Percentiles rank a stretch among this genome's conserved stretches.
Conservation (phyloP, 2,113 vertebrate genomes). For the Parus major region DNA sequence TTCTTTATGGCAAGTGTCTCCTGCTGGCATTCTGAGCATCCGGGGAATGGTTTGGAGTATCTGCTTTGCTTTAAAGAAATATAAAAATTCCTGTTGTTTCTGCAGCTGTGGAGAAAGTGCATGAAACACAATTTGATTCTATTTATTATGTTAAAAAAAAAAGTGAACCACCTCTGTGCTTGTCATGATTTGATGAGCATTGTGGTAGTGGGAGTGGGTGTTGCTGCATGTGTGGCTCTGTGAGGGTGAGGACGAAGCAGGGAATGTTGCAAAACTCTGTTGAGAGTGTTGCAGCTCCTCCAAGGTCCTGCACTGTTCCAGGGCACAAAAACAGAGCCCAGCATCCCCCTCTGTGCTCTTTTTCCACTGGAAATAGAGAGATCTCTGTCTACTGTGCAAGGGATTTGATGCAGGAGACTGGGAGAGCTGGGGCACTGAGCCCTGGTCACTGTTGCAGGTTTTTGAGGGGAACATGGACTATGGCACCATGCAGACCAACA, state of each 20-base stretch:
- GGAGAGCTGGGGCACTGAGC: neutral
- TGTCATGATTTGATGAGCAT: neutral
- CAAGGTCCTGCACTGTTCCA: neutral
- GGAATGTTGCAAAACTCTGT: neutral
- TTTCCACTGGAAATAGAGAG: neutral
- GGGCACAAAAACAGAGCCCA: neutral
- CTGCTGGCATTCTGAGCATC: neutral
- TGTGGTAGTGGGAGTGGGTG: neutral
- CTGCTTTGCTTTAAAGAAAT: neutral
- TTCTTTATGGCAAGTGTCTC: neutral
- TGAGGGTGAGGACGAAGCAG: neutral
- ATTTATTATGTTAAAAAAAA: neutral
- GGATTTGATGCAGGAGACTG: neutral
- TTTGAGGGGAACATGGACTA: constrained; percentile 88
- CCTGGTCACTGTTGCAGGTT: constrained; percentile 67
- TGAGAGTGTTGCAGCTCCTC: neutral
- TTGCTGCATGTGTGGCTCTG: neutral
- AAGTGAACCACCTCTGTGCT: neutral
- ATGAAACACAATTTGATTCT: neutral
- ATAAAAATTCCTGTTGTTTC: neutral
- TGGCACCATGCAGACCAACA: constrained; percentile 79
- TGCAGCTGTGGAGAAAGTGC: neutral
- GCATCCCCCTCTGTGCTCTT: neutral
- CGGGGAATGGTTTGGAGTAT: neutral
- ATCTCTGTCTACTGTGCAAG: neutral